These are phyloP conservation scores for Zygothrica quintamaculata DNA, from an alignment of 2,888 invertebrate species.

Conservation along the genomic window DNA sequence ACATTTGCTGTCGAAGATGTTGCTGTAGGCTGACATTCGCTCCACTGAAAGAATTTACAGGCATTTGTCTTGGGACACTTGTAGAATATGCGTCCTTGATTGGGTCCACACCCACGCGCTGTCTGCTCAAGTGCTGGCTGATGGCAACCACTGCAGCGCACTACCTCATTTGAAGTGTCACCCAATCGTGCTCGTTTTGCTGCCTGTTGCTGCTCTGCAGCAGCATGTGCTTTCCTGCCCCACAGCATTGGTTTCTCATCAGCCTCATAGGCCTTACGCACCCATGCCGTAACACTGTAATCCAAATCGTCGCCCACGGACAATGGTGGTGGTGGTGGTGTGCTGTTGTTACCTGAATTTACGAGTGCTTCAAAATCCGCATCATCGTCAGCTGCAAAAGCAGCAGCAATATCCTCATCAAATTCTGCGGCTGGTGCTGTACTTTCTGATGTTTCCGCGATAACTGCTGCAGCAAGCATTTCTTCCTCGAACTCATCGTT, in stretches of 20 bases:
- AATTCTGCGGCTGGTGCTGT: slow-evolving; percentile 8
- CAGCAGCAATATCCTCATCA: slow-evolving; percentile 69
- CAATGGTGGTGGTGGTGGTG: neutral
- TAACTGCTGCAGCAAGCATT: slow-evolving; percentile 55
- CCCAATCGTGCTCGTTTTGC: slow-evolving; percentile 39
- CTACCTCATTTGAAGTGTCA: slow-evolving; percentile 1
- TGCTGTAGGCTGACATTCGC: slow-evolving; percentile 83
- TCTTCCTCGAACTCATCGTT: slow-evolving; percentile 82
- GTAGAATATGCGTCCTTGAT: slow-evolving; percentile 93
- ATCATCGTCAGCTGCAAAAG: slow-evolving; percentile 74
- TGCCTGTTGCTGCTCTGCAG: slow-evolving; percentile 36
- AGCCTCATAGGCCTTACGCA: slow-evolving; percentile 38
- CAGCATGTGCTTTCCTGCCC: slow-evolving; percentile 54
- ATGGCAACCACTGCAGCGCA: slow-evolving; percentile 80
- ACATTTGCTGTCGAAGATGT: neutral
- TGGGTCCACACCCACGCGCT: slow-evolving; percentile 92
- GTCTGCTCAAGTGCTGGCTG: slow-evolving; percentile 83
- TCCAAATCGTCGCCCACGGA: slow-evolving; percentile 25
- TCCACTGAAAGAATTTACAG: slow-evolving; percentile 95
- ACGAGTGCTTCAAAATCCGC: slow-evolving; percentile 67
- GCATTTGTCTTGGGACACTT: slow-evolving; percentile 87
- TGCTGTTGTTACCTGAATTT: neutral
- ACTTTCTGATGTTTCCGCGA: slow-evolving; percentile 26
- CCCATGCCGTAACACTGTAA: slow-evolving; percentile 49
- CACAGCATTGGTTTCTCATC: slow-evolving; percentile 58